Conservation (phyloP, 2,888 invertebrate species). For the Aphodius granarius region DNA sequence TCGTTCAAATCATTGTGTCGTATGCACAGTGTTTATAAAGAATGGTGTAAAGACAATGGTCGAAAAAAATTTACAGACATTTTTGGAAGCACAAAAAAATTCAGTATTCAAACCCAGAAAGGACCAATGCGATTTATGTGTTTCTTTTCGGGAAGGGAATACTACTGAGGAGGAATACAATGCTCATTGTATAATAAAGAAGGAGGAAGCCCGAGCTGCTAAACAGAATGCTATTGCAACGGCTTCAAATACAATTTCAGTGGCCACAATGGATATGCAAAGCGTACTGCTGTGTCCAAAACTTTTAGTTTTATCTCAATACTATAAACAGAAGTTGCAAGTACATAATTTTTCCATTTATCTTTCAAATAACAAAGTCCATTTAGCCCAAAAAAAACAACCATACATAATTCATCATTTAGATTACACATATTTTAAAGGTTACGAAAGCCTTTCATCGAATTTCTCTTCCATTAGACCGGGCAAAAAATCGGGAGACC, state of each 20-base stretch:
- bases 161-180: constrained; percentile 12
- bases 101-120: constrained; percentile 33
- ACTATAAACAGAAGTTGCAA: constrained; percentile 1
- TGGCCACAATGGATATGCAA: not conserved
- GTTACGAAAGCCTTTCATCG: constrained; percentile 11
- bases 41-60: not conserved
- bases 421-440: constrained; percentile 7
- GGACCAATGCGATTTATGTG: constrained; percentile 30
- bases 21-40: constrained; percentile 4
- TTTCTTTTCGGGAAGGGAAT: constrained; percentile 3
- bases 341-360: constrained; percentile 1
- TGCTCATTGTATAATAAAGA: not conserved
- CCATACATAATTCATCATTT: constrained; percentile 5
- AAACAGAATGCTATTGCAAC: not conserved
- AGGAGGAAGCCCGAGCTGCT: constrained; percentile 27
- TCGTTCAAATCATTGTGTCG: constrained; percentile 2
- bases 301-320: not conserved
- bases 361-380: constrained; percentile 3
- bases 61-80: not conserved
- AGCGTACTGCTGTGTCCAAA: not conserved
- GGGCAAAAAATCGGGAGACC: constrained; percentile 2
- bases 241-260: not conserved
- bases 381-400: constrained; percentile 2
- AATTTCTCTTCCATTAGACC: constrained; percentile 10
- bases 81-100: not conserved